Evolutionary conservation across 2,113 vertebrate genomes (phyloP).

Genomic region (Nothoprocta perdicaria): DNA sequence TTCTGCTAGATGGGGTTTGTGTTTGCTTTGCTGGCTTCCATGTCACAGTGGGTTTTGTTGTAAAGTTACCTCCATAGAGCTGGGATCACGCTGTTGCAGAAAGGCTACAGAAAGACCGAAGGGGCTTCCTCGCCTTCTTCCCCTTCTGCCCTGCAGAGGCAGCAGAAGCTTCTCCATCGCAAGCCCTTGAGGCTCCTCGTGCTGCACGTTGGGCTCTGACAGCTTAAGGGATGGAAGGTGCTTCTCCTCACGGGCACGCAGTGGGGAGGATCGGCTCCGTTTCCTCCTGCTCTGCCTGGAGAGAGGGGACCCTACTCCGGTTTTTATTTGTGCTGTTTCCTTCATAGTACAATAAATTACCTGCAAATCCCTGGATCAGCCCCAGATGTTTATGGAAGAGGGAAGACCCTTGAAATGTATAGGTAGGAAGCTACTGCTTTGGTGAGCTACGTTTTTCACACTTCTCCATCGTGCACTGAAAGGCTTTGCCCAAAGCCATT

Average conservation of each 20-base stretch:
- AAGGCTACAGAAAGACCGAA: background rate
- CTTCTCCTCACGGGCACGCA: too few species aligned
- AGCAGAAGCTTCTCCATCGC: background rate
- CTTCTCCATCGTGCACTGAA: accelerated
- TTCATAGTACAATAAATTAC: background rate
- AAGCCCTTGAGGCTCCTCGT: background rate
- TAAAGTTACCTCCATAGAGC: background rate
- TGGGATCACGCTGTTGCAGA: background rate
- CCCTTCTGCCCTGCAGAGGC: background rate
- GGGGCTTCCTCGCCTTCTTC: background rate
- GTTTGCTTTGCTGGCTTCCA: background rate
- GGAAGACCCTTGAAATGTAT: background rate
- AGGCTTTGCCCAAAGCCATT: accelerated
- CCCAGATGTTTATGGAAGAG: background rate
- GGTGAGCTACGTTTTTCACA: background rate
- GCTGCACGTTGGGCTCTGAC: background rate
- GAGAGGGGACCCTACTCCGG: background rate
- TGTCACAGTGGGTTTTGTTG: background rate
- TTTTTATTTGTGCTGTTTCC: background rate
- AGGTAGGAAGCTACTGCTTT: too few species aligned
- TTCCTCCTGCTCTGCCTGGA: background rate
- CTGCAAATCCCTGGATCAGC: background rate
- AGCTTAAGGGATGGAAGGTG: too few species aligned
- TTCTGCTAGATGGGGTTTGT: accelerated
- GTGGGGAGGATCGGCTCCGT: background rate